A percentile compares a stretch with the other conserved stretches of the same genome.
phyloP scores from a whole-genome alignment of 2,888 invertebrate genomes.

The Eupithecia vulgata region DNA sequence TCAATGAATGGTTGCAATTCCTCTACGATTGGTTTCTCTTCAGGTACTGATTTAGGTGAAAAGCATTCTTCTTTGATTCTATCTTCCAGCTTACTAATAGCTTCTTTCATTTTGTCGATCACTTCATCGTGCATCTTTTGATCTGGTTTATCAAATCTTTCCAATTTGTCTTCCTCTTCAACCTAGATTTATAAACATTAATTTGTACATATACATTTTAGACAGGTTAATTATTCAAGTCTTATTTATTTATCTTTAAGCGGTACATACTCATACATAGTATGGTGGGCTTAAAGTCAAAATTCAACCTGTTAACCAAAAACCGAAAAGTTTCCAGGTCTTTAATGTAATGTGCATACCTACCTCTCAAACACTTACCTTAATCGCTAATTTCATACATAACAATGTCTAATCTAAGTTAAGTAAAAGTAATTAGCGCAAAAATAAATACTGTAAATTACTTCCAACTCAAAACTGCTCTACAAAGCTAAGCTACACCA shows the following conservation, averaged over 20 bases:
- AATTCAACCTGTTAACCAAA: too few relatives aligned
- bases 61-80: conserved; percentile 54
- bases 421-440: neutral
- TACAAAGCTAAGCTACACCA: neutral
- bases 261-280: too few relatives aligned
- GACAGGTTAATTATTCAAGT: neutral
- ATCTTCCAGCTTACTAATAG: conserved; percentile 71
- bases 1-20: neutral
- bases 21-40: neutral
- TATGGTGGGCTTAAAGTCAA: neutral
- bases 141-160: conserved; percentile 70
- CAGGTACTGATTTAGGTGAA: conserved; percentile 26
- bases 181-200: conserved; percentile 53
- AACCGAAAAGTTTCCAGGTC: too few relatives aligned
- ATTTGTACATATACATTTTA: conserved; percentile 6
- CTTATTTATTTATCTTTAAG: neutral
- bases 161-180: conserved; percentile 67
- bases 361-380: neutral
- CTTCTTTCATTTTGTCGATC: conserved; percentile 74
- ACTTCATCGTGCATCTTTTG: conserved; percentile 64
- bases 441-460: neutral
- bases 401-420: neutral
- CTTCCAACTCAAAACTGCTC: neutral
- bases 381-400: neutral
- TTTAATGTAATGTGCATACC: neutral